Evolutionary conservation across 2,888 invertebrate genomes (phyloP), one percentile per base, ranked within the genome.

Genomic region (Tridacna gigas): DNA sequence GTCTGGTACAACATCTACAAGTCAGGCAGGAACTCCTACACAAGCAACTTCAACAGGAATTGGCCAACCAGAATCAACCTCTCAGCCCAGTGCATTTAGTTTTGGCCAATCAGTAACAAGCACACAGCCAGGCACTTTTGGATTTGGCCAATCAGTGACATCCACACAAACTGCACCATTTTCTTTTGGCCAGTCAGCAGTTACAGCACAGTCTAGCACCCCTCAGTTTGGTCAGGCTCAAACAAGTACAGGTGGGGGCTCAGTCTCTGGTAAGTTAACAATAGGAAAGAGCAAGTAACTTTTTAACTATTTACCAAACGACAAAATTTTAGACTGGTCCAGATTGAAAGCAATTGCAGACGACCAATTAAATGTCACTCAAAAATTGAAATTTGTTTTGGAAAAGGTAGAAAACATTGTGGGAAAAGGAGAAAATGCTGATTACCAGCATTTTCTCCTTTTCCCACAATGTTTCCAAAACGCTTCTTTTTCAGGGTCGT

Each of bases 141-240:
- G 63, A 45, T 69, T 69, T 69, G 20, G 47, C 69, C 69, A 69
- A 69, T 47, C 69, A 71, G 51, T 12, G 22, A 12, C 71, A 13
- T 22, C 26, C 13, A 51, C 71, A 71, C 71, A 71, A 26, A 7
- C 78, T 48, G 48, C 47, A 45, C 47, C 78, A 63, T 73, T 77
- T 51, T 26, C 75, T 7, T 86, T 86, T 84, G 85, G 84, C 15
- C 67, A 80, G 47, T 51, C 80, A 60, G 60, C 81, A 2, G 69
- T 74, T 0, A 77, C 75, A 11, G 22, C 71, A 25, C 71, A 71
- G 51, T 20, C 61, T 47, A 51, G 60, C 66, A 79, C 26, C 0
- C 71, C 77, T 51, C 61, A 74, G 28, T 82, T 86, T 82, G 85
- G 85, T 18, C 77, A 80, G 45, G n/a, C 75, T 47, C 15, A 60